These are phyloP conservation scores for Palloptera scutellata DNA, from an alignment of 2,888 invertebrate species.

Conservation along the genomic window DNA sequence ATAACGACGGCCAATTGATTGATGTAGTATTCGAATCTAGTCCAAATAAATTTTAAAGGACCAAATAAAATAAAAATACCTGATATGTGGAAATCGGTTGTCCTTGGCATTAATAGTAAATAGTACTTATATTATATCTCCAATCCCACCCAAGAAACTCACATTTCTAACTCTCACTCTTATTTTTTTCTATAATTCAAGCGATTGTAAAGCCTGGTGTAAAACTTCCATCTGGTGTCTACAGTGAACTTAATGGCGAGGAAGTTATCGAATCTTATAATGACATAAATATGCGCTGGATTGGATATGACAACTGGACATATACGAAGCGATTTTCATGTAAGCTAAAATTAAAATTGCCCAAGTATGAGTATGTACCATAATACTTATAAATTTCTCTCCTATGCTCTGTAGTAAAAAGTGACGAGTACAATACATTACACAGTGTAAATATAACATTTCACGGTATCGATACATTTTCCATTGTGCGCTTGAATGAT, in stretches of 20 bases:
- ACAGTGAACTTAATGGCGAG: constrained; percentile 51
- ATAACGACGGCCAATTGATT: no score
- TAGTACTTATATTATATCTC: not conserved
- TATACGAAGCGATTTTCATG: constrained; percentile 76
- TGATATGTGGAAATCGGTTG: no score
- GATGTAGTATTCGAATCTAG: no score
- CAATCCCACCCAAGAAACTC: no score
- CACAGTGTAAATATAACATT: constrained; percentile 70
- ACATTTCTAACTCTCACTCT: not conserved
- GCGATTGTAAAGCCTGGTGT: constrained; percentile 40
- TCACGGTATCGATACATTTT: constrained; percentile 87
- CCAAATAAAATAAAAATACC: no score
- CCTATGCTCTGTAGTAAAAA: constrained; percentile 37
- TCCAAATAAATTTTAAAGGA: no score
- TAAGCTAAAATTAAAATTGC: constrained; percentile 54
- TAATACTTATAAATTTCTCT: not conserved
- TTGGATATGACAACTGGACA: constrained; percentile 81
- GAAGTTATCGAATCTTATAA: constrained; percentile 72
- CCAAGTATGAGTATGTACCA: not conserved
- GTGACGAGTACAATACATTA: constrained; percentile 43
- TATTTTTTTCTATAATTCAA: not conserved
- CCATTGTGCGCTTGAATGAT: constrained; percentile 78
- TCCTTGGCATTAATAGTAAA: no score
- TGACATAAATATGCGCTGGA: constrained; percentile 84
- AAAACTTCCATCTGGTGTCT: constrained; percentile 60